These are phyloP conservation scores for Argyresthia goedartella DNA, from an alignment of 2,888 invertebrate species.

Conservation along the genomic window DNA sequence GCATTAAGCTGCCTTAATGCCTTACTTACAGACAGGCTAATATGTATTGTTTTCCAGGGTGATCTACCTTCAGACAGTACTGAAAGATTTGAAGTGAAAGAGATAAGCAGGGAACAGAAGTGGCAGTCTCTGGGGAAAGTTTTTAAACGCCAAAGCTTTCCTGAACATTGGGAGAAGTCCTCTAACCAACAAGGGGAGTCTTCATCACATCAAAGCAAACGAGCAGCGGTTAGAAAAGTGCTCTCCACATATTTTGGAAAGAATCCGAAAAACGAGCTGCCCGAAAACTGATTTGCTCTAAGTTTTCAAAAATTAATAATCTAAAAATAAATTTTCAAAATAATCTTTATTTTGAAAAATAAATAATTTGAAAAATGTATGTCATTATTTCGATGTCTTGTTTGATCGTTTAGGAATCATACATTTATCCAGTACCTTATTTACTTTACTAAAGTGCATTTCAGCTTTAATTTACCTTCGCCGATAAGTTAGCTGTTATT, in stretches of 20 bases:
- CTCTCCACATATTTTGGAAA: conserved; percentile 54
- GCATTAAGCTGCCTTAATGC: background rate
- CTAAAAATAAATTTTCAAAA: no score
- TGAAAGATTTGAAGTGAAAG: conserved; percentile 45
- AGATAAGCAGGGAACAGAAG: conserved; percentile 51
- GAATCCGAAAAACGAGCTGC: conserved; percentile 18
- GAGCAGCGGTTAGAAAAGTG: conserved; percentile 5
- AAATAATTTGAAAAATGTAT: no score
- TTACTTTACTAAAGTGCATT: no score
- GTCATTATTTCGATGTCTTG: no score
- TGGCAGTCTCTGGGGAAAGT: conserved; percentile 64
- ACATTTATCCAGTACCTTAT: no score
- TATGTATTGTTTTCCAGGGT: conserved; percentile 32
- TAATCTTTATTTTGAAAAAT: no score
- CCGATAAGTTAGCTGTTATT: no score
- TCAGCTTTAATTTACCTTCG: no score
- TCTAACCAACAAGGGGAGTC: background rate
- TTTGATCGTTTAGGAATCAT: no score
- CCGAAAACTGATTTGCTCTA: conserved; percentile 3
- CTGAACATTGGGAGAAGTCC: conserved; percentile 41
- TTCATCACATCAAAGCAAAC: conserved; percentile 3
- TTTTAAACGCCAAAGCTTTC: conserved; percentile 55
- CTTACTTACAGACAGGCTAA: background rate
- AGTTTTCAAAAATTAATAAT: conserved; percentile 11
- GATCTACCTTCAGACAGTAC: conserved; percentile 45